These are phyloP conservation scores for Bimastos eiseni DNA, from an alignment of 2,888 invertebrate species.

Conservation along the genomic window DNA sequence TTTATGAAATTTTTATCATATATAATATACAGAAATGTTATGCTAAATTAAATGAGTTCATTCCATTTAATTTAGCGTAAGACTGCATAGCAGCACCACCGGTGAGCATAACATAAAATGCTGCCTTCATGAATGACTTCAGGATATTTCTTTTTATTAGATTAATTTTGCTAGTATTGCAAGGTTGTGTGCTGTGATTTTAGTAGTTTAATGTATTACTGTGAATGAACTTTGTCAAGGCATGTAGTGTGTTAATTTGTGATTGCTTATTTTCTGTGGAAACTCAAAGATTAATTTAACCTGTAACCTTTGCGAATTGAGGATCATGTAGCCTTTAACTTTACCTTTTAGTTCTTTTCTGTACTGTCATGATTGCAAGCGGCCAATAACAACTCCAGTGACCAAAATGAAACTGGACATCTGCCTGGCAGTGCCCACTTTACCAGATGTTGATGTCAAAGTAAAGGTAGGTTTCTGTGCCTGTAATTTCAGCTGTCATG, in stretches of 20 bases:
- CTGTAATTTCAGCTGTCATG: not conserved
- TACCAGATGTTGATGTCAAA: not conserved
- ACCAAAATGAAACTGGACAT: constrained; percentile 15
- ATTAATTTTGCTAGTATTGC: not conserved
- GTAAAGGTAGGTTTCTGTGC: not conserved
- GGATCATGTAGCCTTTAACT: no score
- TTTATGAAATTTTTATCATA: no score
- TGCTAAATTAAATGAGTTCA: no score
- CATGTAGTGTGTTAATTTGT: not conserved
- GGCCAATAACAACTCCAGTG: constrained; percentile 1
- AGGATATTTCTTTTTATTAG: no score
- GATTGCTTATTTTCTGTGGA: not conserved
- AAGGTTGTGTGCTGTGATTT: not conserved
- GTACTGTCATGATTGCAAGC: not conserved
- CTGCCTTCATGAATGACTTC: no score
- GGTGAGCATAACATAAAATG: no score
- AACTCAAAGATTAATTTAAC: not conserved
- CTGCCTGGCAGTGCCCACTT: not conserved
- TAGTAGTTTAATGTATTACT: not conserved
- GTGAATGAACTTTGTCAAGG: not conserved
- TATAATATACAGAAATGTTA: no score
- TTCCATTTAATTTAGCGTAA: no score
- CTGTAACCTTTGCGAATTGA: no score
- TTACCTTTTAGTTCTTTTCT: not conserved
- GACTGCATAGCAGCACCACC: no score